Evolutionary conservation across 1,140 invertebrate genomes (phyloP).

Genomic region (Theocolax elegans): DNA sequence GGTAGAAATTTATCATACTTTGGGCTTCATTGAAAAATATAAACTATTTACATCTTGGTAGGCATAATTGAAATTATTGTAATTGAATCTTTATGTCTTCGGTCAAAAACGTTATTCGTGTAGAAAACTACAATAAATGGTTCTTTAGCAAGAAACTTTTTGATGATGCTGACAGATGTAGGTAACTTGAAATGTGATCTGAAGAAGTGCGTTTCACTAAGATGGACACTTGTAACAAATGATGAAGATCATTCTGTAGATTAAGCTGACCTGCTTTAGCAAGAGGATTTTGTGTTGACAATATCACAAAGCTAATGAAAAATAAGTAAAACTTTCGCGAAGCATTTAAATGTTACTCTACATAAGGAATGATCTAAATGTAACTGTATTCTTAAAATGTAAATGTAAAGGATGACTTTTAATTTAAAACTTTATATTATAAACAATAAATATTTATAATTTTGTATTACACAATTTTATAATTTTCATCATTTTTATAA

Average conservation of each 20-base stretch:
- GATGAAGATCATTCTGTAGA: conserved; percentile 39
- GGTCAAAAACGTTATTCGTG: conserved; percentile 58
- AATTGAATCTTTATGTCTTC: too few species aligned
- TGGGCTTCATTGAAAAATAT: conserved; percentile 89
- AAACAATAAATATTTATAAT: conserved; percentile 22
- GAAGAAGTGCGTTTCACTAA: conserved; percentile 87
- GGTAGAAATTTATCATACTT: conserved; percentile 87
- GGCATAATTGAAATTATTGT: conserved; percentile 37
- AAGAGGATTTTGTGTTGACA: conserved; percentile 14
- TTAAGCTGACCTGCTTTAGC: background rate
- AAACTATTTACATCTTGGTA: conserved; percentile 86
- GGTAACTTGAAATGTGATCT: conserved; percentile 86
- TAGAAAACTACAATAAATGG: conserved; percentile 87
- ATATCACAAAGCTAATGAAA: too few species aligned
- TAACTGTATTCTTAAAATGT: too few species aligned
- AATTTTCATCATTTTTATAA: conserved; percentile 4
- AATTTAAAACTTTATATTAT: background rate
- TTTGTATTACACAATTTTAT: conserved; percentile 22
- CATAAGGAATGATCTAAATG: too few species aligned
- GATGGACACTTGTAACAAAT: conserved; percentile 74
- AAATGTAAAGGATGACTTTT: too few species aligned
- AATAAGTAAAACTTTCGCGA: too few species aligned
- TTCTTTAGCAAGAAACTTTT: conserved; percentile 80
- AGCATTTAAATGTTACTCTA: too few species aligned
- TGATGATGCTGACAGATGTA: conserved; percentile 81